These are phyloP conservation scores for Athrips mouffetella DNA, from an alignment of 2,888 invertebrate species.

Conservation along the genomic window DNA sequence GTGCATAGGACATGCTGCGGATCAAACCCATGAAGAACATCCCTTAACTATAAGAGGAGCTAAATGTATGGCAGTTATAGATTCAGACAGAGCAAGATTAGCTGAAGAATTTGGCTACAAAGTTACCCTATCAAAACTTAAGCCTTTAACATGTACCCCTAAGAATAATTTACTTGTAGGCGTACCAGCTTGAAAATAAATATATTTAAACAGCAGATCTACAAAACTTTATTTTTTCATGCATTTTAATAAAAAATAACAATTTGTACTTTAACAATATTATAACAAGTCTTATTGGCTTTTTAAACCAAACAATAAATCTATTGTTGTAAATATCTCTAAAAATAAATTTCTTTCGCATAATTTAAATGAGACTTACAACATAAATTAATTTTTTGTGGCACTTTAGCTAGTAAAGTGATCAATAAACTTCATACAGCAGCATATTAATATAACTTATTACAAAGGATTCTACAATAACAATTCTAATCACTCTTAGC, in stretches of 20 bases:
- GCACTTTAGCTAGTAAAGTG: conserved; percentile 3
- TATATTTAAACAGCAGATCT: conserved; percentile 28
- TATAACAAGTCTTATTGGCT: conserved; percentile 12
- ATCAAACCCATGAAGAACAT: conserved; percentile 91
- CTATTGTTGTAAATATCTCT: conserved; percentile 10
- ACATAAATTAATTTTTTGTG: not conserved
- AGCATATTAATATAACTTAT: not conserved
- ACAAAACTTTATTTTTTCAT: conserved; percentile 24
- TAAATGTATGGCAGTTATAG: conserved; percentile 92
- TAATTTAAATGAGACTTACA: not conserved
- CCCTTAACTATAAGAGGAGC: conserved; percentile 86
- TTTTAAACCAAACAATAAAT: conserved; percentile 12
- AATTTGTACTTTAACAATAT: conserved; percentile 26
- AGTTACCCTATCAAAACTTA: conserved; percentile 85
- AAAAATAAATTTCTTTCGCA: conserved; percentile 19
- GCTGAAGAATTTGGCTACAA: conserved; percentile 87
- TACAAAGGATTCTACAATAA: not conserved
- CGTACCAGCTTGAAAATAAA: conserved; percentile 41
- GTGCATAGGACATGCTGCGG: conserved; percentile 92
- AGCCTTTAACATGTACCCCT: conserved; percentile 91
- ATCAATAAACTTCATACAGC: not conserved
- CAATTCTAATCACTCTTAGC: conserved; percentile 40
- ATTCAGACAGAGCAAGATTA: conserved; percentile 88
- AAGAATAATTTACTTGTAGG: conserved; percentile 94
- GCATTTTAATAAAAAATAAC: conserved; percentile 29